Conservation (phyloP, 1,140 invertebrate genomes). For the Eupristina koningsbergeri region DNA sequence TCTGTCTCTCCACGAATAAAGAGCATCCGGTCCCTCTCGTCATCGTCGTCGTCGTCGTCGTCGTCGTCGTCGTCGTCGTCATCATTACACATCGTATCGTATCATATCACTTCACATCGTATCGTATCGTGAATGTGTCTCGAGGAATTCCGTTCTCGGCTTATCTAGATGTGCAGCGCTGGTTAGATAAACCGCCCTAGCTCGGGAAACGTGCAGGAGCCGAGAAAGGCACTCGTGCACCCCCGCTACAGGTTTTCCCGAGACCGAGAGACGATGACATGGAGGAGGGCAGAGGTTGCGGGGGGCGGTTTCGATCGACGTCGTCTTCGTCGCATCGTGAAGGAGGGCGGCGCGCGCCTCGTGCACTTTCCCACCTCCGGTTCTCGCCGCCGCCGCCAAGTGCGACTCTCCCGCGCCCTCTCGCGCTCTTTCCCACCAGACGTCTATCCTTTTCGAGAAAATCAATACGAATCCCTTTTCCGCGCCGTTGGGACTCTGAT, state of each 20-base stretch:
- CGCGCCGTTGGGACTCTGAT: conserved; percentile 32
- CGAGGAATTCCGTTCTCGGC: background rate
- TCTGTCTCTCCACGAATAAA: too few species aligned
- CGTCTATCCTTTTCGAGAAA: conserved; percentile 51
- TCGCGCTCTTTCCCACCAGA: background rate
- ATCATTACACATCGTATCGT: too few species aligned
- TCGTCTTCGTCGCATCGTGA: background rate
- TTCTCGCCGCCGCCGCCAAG: background rate
- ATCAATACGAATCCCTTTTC: conserved; percentile 68
- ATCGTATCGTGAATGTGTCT: too few species aligned
- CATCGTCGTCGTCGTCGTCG: too few species aligned
- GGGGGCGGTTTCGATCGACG: conserved; percentile 29
- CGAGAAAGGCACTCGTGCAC: background rate
- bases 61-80: too few species aligned
- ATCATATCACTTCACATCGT: too few species aligned
- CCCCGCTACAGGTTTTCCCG: background rate
- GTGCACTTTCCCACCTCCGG: conserved; percentile 40
- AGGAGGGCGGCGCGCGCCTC: conserved; percentile 44
- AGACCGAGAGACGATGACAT: background rate
- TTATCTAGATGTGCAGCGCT: background rate
- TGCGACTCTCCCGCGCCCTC: background rate
- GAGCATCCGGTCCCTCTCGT: too few species aligned
- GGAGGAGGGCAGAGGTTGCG: background rate
- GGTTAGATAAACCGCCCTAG: background rate
- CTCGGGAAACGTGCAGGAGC: background rate